phyloP scores from a whole-genome alignment of 2,797 vertebrate genomes.

The Sitta carolinensis region DNA sequence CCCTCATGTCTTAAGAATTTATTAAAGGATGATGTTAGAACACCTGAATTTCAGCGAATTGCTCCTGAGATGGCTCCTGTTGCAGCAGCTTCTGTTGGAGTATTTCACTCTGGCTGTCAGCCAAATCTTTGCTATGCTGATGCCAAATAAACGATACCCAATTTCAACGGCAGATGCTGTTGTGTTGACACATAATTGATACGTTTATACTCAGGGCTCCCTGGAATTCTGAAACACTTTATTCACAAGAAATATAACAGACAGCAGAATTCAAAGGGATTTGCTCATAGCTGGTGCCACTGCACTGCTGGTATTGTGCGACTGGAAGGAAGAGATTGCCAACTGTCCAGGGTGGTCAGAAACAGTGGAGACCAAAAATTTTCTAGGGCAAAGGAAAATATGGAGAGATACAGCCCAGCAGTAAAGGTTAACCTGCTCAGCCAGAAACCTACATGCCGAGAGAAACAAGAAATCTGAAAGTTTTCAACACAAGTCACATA shows the following conservation, averaged over 20 bases:
- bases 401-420: accelerated
- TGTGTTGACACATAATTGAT: constrained; percentile 60
- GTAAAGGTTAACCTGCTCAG: background rate
- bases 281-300: background rate
- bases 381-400: background rate
- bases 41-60: background rate
- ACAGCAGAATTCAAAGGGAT: background rate
- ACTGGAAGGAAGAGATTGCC: background rate
- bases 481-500: background rate
- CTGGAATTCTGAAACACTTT: constrained; percentile 29
- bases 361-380: background rate
- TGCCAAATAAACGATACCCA: constrained; percentile 56
- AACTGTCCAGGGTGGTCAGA: background rate
- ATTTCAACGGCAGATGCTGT: constrained; percentile 51
- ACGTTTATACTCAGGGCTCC: constrained; percentile 11
- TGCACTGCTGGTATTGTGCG: background rate
- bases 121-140: constrained; percentile 39
- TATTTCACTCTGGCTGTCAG: constrained; percentile 48
- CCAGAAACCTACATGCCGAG: background rate
- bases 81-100: constrained; percentile 25
- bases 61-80: constrained; percentile 19
- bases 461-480: constrained; percentile 13
- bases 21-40: background rate
- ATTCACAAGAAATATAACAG: background rate
- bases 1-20: background rate